Evolutionary conservation across 1,140 invertebrate genomes (phyloP).

Genomic region (Nephila pilipes): DNA sequence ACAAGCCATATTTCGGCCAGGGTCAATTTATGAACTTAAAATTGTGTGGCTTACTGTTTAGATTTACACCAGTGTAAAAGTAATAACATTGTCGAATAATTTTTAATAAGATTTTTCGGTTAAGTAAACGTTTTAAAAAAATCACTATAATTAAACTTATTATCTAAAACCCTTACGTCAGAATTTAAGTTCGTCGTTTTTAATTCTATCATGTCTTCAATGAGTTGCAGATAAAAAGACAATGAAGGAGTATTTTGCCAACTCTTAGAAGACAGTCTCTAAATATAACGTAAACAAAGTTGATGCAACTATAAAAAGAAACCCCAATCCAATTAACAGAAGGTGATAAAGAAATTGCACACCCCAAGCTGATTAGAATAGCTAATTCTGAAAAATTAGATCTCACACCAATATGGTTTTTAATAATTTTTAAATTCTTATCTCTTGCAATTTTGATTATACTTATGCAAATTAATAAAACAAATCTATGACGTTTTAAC

Average conservation of each 20-base stretch:
- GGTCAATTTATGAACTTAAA: no score
- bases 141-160: no score
- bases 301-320: constrained; percentile 11
- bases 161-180: neutral
- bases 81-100: no score
- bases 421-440: no score
- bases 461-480: no score
- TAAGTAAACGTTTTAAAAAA: no score
- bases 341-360: neutral
- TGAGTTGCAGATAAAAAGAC: neutral
- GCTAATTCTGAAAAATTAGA: neutral
- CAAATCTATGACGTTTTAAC: no score
- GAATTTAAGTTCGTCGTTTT: neutral
- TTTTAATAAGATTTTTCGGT: no score
- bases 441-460: no score
- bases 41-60: no score
- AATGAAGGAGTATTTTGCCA: neutral
- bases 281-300: constrained; percentile 57
- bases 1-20: no score
- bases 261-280: neutral
- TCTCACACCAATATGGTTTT: neutral
- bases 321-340: neutral
- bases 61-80: no score
- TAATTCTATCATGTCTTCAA: constrained; percentile 5
- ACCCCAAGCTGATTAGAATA: neutral